phyloP scores from a whole-genome alignment of 2,888 invertebrate genomes.

The Pyrrhia umbra region DNA sequence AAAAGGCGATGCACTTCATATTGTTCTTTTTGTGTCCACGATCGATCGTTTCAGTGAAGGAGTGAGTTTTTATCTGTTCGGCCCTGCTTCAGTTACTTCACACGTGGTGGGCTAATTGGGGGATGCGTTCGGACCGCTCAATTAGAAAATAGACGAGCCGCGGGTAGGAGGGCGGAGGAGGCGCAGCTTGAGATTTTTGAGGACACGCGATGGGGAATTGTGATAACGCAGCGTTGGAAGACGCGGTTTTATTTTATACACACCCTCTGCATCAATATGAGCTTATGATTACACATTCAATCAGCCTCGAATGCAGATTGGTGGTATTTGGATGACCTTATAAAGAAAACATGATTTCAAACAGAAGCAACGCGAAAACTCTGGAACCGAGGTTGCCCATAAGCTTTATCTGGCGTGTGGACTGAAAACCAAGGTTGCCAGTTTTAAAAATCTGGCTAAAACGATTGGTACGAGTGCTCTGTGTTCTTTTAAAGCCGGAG shows the following conservation, averaged over 20 bases:
- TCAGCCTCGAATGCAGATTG: constrained; percentile 15
- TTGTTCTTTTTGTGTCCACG: constrained; percentile 89
- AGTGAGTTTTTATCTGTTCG: constrained; percentile 87
- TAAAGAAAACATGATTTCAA: neutral
- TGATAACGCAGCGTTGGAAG: constrained; percentile 33
- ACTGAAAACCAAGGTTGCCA: constrained; percentile 10
- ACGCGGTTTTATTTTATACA: constrained; percentile 25
- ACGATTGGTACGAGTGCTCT: neutral
- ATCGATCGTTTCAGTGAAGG: constrained; percentile 89
- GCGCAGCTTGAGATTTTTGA: constrained; percentile 60
- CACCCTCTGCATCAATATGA: neutral
- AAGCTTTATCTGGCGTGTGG: constrained; percentile 7
- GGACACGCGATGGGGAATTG: constrained; percentile 38
- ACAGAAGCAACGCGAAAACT: constrained; percentile 10
- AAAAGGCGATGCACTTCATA: constrained; percentile 89
- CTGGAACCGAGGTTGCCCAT: neutral
- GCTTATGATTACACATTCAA: constrained; percentile 18
- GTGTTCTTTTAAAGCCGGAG: constrained; percentile 9
- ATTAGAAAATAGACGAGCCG: constrained; percentile 74
- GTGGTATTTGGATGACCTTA: neutral
- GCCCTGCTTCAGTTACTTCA: constrained; percentile 79
- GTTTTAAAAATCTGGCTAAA: neutral
- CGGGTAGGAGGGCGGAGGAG: neutral
- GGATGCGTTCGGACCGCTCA: constrained; percentile 70
- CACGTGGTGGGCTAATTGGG: constrained; percentile 86